These are phyloP conservation scores for Poeciliopsis paucimaculata DNA, from an alignment of 2,797 vertebrate genomes.

Conservation along the genomic window DNA sequence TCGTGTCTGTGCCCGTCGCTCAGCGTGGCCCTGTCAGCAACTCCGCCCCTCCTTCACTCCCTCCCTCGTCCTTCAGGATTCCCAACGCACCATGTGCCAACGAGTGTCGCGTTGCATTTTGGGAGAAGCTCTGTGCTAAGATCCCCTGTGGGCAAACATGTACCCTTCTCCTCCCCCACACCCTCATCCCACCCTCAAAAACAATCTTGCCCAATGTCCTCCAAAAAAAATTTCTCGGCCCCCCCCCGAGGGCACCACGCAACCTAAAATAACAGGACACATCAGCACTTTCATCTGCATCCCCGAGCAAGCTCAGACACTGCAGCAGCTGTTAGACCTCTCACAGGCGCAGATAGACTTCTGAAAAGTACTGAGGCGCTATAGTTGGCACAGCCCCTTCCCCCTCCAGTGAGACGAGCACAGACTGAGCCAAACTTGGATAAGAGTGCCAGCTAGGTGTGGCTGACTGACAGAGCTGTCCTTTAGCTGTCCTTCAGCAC, in stretches of 20 bases:
- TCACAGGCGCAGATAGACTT: constrained; percentile 62
- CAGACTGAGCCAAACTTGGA: constrained; percentile 72
- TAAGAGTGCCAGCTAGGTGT: constrained; percentile 68
- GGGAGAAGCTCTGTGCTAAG: constrained; percentile 58
- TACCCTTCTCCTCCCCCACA: constrained; percentile 12
- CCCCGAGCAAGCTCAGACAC: constrained; percentile 76
- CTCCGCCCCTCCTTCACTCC: constrained; percentile 44
- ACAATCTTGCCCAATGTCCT: constrained; percentile 49
- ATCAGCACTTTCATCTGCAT: constrained; percentile 80
- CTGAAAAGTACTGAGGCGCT: constrained; percentile 64
- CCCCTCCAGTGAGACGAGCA: constrained; percentile 70
- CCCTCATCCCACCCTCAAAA: constrained; percentile 6
- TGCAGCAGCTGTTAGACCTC: constrained; percentile 74
- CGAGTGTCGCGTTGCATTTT: constrained; percentile 73
- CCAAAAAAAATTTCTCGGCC: background rate
- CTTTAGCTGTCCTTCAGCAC: constrained; percentile 70
- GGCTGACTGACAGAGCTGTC: constrained; percentile 65
- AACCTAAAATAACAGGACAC: constrained; percentile 78
- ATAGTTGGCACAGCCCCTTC: constrained; percentile 64
- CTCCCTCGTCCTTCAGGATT: constrained; percentile 47
- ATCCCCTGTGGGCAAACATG: constrained; percentile 53
- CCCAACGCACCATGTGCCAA: constrained; percentile 65
- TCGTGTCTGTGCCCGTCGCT: constrained; percentile 56
- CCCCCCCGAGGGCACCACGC: constrained; percentile 42
- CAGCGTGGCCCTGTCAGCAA: constrained; percentile 64